Base-by-base conservation (phyloP, 2,888 invertebrate genomes). In the Imbricaverruca yamaguchii region DNA sequence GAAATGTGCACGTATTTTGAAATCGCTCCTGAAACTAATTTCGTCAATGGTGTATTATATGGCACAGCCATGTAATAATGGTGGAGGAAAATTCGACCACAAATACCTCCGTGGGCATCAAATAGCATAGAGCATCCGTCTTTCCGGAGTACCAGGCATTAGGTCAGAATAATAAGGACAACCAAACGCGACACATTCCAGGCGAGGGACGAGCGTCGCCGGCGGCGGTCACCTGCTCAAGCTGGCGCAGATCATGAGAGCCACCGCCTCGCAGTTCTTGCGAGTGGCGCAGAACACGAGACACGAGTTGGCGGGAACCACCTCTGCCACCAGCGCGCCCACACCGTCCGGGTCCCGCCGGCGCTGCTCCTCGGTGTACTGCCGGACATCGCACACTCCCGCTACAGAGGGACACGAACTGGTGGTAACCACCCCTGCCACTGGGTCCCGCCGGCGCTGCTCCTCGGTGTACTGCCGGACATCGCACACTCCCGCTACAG, bases 261-360 rank as follows among this genome's bases (percentile, higher is more conserved):
- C 94, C 4, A 97, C 94, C 88, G 94, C 97, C 88, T 97, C 96
- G 86, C 96, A 96, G 88, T 95, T 96, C 85, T 93, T 92, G 86
- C 96, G 94, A 7, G 95, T 93, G n/a, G 96, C 91, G 87, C 97
- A 98, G 90, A 98, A 98, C 77, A 98, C 91, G 0, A 98, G 90
- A 85, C 94, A 95, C 0, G 94, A 93, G 85, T 91, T 91, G 25
- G 90, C 87, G 0, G 96, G 96, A 2, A 93, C 90, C 82, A 95
- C 92, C 87, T 96, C 96, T 84, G 91, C 89, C 4, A 95, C 93
- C 83, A 97, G 88, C 53, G 92, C 93, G 18, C 92, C 92, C 81
- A 97, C 87, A 85, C 91, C 90, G 87, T 96, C 96, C 0, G 95
- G 94, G 88, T 97, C 96, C 13, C 83, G 83, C 25, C 83, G 83